Evolutionary conservation across 2,113 vertebrate species (phyloP).

Genomic region (Thunnus thynnus): DNA sequence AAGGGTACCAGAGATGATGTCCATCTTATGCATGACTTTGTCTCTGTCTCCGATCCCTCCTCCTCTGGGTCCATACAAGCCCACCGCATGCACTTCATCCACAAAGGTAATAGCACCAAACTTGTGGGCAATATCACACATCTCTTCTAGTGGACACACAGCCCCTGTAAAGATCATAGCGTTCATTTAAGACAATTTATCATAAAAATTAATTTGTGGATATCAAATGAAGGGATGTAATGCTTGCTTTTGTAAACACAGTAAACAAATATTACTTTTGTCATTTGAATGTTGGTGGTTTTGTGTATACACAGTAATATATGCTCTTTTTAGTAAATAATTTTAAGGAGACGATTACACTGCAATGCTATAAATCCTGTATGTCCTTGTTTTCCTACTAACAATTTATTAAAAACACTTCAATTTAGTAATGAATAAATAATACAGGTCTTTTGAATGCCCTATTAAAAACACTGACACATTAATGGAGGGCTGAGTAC

Average conservation of each 20-base stretch:
- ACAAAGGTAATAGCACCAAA: slow-evolving; percentile 95
- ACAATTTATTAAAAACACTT: no score
- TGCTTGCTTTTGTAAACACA: not conserved
- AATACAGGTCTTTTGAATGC: no score
- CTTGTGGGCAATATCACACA: slow-evolving; percentile 92
- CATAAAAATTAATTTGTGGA: not conserved
- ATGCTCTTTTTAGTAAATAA: no score
- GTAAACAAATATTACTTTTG: not conserved
- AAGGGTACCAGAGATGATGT: slow-evolving; percentile 95
- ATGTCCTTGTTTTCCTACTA: no score
- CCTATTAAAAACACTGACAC: not conserved
- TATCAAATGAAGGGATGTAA: not conserved
- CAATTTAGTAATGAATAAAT: no score
- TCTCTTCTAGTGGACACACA: slow-evolving; percentile 92
- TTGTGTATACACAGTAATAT: not conserved
- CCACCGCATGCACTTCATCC: slow-evolving; percentile 95
- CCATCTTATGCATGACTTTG: slow-evolving; percentile 95
- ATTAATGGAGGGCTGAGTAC: slow-evolving; percentile 12
- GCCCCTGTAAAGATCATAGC: slow-evolving; percentile 83
- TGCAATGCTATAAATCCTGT: no score
- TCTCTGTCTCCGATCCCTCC: slow-evolving; percentile 95
- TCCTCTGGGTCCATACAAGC: slow-evolving; percentile 90
- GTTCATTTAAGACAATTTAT: not conserved
- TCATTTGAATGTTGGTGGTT: no score
- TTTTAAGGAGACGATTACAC: no score